phyloP scores from a whole-genome alignment of 35 echinoderm and acorn worm species.

The Hemicentrotus pulcherrimus region DNA sequence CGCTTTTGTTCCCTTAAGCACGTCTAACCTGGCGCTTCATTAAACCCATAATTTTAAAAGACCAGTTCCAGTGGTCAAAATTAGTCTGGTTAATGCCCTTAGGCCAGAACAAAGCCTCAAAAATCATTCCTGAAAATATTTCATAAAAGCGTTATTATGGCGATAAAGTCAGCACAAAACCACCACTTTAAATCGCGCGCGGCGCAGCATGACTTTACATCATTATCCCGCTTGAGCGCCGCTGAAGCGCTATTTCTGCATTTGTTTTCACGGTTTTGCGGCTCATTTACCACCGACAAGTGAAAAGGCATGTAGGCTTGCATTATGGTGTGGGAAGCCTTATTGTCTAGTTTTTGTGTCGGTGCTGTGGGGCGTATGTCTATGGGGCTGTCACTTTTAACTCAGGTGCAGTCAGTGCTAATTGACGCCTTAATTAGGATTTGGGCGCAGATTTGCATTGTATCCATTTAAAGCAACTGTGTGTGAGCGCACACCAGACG shows the following conservation, averaged over 20 bases:
- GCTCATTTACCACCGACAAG: slow-evolving; percentile 45
- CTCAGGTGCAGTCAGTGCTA: slow-evolving; percentile 19
- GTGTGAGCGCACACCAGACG: background rate
- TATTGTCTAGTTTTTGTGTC: slow-evolving; percentile 27
- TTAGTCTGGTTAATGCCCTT: slow-evolving; percentile 50
- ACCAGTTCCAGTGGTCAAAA: slow-evolving; percentile 54
- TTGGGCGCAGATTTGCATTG: slow-evolving; percentile 9
- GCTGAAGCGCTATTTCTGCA: slow-evolving; percentile 22
- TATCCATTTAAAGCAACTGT: slow-evolving; percentile 37
- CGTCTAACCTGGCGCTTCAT: slow-evolving; percentile 16
- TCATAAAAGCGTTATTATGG: background rate
- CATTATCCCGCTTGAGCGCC: slow-evolving; percentile 32
- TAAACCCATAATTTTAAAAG: slow-evolving; percentile 43
- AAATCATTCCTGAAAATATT: slow-evolving; percentile 8
- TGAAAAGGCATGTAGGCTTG: slow-evolving; percentile 43
- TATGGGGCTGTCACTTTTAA: slow-evolving; percentile 47
- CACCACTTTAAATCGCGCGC: slow-evolving; percentile 46
- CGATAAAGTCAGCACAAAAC: background rate
- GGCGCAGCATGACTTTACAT: slow-evolving; percentile 33
- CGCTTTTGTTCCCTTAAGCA: slow-evolving; percentile 22
- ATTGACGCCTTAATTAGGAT: slow-evolving; percentile 43
- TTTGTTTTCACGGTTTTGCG: slow-evolving; percentile 52
- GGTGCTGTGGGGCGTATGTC: slow-evolving; percentile 24
- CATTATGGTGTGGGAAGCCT: slow-evolving; percentile 15
- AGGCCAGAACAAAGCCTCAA: slow-evolving; percentile 8